Evolutionary conservation across 2,113 vertebrate genomes (phyloP), one percentile per base, ranked within the genome.

Genomic region (Tachycineta bicolor): DNA sequence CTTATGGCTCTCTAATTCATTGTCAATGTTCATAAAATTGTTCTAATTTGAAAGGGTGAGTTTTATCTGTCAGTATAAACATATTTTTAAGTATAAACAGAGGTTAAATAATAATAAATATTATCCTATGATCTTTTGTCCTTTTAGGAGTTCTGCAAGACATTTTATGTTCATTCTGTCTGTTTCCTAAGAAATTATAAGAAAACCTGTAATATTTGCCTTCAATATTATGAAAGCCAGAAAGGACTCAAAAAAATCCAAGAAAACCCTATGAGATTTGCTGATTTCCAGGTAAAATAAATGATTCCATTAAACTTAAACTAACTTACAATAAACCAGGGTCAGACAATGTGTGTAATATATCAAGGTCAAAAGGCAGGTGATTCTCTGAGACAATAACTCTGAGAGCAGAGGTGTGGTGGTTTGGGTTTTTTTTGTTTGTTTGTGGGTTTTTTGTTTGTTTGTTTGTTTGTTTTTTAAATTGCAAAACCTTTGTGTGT

Each of bases 281-380:
- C 14, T 62, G 5, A 74, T 88, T 91, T 93, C 56, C 33, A 77
- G 16, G 19, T 86, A 68, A 39, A 76, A 87, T 18, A 91, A 95
- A 92, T 12, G 3, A 62, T 41, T 81, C 83, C 95, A 92, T 78
- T 24, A 77, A 93, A 83, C 60, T 88, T 52, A 59, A 93, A 65
- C 6, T 94, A 71, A 44, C 14, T 43, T 21, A 69, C 11, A 76
- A 26, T 52, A 87, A 91, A 49, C 19, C 8, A 73, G 22, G 56
- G 46, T 93, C 56, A 85, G 26, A 56, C 1, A 91, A 29, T 22
- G 3, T 55, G 21, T 0, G 0, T 13, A 44, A 19, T 29, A 68
- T 85, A 83, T 83, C 81, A 96, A 93, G 81, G 69, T 94, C 69
- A 96, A 89, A 94, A 95, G 10, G 9, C 5, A 59, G 26, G 37